These are phyloP conservation scores for Macrosiphum euphorbiae DNA, from an alignment of 2,888 invertebrate genomes.

Conservation along the genomic window DNA sequence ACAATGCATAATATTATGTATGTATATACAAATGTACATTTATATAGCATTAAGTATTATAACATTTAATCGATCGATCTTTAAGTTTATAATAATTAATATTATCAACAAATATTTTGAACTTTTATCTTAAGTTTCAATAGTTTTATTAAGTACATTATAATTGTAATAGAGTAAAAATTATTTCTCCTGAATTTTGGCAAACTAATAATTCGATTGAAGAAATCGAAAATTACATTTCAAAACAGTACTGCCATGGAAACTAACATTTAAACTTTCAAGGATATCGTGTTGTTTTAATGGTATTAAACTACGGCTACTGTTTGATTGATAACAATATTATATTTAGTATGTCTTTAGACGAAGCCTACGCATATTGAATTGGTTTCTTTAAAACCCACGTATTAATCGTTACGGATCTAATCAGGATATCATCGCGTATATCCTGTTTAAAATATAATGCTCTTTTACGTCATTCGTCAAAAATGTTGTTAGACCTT, in stretches of 20 bases:
- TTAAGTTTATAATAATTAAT: background rate
- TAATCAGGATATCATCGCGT: constrained; percentile 3
- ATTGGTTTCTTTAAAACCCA: constrained; percentile 23
- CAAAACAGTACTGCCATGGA: background rate
- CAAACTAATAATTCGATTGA: background rate
- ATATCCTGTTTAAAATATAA: constrained; percentile 33
- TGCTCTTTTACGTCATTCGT: background rate
- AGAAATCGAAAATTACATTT: constrained; percentile 18
- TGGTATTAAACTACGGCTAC: background rate
- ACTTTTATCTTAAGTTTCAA: background rate
- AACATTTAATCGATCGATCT: background rate
- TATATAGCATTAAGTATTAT: background rate
- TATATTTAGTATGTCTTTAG: background rate
- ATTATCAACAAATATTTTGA: background rate
- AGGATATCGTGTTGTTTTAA: background rate
- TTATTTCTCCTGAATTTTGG: background rate
- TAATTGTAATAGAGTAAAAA: background rate
- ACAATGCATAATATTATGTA: too few relatives aligned
- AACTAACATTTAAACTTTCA: background rate
- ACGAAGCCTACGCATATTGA: constrained; percentile 23
- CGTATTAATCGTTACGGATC: background rate
- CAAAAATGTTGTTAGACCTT: background rate
- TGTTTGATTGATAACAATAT: background rate
- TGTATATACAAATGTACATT: too few relatives aligned
- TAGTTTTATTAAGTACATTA: background rate